Evolutionary conservation across 2,888 invertebrate species (phyloP), one percentile per base, ranked within the genome.

Genomic region (Hemithea aestivaria): DNA sequence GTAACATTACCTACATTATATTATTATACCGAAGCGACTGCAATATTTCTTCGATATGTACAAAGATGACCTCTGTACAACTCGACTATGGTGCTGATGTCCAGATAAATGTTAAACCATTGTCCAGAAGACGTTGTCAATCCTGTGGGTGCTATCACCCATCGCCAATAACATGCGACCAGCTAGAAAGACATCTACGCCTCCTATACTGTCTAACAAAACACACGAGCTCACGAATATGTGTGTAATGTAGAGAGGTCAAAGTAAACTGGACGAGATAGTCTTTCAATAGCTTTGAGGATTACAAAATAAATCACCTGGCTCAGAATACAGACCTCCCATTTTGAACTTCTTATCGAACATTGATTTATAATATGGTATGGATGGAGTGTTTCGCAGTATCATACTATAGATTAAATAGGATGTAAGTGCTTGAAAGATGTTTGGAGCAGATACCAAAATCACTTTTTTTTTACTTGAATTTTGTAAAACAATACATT

Each of bases 301-400:
- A 64, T 65, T 70, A 71, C 70, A 62, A 73, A 73, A 81, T 79
- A 81, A 82, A 81, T 83, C 73, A 79, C 71, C 64, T 61, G 66
- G 58, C 50, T 65, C 66, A 70, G 67, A 69, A 69, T 63, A 70
- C 50, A 65, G 79, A 70, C 79, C 78, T 76, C 80, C 82, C 79
- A 81, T 80, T 78, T 65, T 60, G 77, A 72, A 60, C 59, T 60
- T 60, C 56, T 62, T 83, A 83, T 83, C 81, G 74, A 79, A 78
- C 64, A 64, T 78, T 84, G 83, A 84, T 81, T 81, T 73, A 84
- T 84, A 78, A 75, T 62, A 56, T 73, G 58, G 69, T 74, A 75
- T 72, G 3, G n/a, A n/a, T n/a, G n/a, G n/a, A n/a, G n/a, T n/a
- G n/a, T n/a, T n/a, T n/a, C n/a, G n/a, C n/a, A n/a, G n/a, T n/a